Evolutionary conservation across 2,797 vertebrate genomes (phyloP).

Genomic region (Fundulus diaphanus): DNA sequence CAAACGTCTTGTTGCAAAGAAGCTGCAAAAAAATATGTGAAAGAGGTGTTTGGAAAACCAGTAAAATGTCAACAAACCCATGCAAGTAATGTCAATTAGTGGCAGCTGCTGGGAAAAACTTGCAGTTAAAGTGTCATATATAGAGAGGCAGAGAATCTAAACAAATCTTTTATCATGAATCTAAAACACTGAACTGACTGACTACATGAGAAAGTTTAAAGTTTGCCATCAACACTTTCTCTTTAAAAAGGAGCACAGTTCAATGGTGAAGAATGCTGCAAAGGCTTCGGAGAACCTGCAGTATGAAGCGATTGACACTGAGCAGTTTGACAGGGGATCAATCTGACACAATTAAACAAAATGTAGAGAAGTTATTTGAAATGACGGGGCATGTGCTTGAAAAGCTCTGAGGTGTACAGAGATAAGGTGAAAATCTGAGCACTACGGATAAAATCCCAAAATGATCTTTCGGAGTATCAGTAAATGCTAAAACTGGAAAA

Average conservation of each 20-base stretch:
- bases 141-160: background rate
- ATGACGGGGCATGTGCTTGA: too few species aligned
- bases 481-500: too few species aligned
- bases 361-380: too few species aligned
- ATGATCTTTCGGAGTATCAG: too few species aligned
- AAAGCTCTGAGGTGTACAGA: too few species aligned
- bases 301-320: background rate
- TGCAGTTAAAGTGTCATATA: background rate
- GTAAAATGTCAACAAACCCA: too few species aligned
- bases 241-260: background rate
- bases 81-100: background rate
- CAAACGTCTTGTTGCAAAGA: background rate
- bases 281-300: background rate
- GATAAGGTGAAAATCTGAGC: background rate
- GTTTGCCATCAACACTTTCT: too few species aligned
- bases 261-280: background rate
- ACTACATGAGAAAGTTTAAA: too few species aligned
- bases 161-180: background rate
- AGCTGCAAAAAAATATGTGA: background rate
- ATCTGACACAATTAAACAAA: background rate
- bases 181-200: background rate
- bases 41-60: background rate
- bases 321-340: background rate
- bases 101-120: background rate
- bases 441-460: too few species aligned